Base-by-base conservation (phyloP, 1,140 invertebrate species). In the Eueides isabella region DNA sequence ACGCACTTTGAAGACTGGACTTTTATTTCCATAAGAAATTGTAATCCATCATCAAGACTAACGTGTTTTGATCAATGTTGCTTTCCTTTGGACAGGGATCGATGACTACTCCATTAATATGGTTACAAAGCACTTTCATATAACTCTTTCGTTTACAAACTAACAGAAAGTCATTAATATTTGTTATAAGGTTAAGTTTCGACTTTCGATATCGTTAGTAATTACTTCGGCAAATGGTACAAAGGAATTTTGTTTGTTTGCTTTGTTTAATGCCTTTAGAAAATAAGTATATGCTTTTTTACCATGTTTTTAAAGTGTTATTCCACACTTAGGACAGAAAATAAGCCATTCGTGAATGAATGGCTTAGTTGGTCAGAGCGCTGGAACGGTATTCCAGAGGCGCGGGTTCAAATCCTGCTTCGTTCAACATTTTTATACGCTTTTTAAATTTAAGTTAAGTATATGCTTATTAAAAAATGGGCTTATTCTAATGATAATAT, bases 1-100 rank as follows among this genome's bases (percentile, higher is more conserved):
- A 33, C 35, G 61, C 29, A 62, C 71, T 69, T 55, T 61, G 55
- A 79, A 74, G 64, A 30, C 28, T 63, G 28, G 30, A 63, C 28
- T 63, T 63, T 29, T 61, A 33, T 64, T 71, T 19, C 48, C 23
- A 77, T 71, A 74, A 71, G 71, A 71, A 67, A 74, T 69, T 62
- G 72, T 71, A 77, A 82, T 82, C 80, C 78, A 83, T 83, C 83
- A 85, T 82, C 71, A 64, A 67, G 23, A 55, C 1, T 55, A 55
- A 67, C 55, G 72, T 73, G 78, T 80, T 81, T 79, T 80, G 75
- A 78, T 84, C 76, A 80, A 84, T 85, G 80, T 77, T 80, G 70
- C 75, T 72, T 79, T 76, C 72, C 72, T 76, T 80, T 76, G 65
- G 79, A 83, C 85, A 74, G 72, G 66, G 80, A 86, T 85, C 80